Base-by-base conservation (phyloP, 2,888 invertebrate genomes). In the Aspidiotus destructor region DNA sequence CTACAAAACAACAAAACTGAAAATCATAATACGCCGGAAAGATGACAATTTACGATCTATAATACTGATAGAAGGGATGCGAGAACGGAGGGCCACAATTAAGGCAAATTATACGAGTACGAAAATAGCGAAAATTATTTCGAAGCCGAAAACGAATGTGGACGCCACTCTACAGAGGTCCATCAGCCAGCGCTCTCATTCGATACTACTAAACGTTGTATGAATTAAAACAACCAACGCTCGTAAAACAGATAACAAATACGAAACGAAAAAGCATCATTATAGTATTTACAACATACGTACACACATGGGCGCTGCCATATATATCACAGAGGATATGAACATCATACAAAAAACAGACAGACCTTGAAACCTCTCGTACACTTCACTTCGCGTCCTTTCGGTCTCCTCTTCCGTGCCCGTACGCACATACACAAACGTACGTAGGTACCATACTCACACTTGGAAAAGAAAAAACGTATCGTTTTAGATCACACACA, bases 241-340 rank as follows among this genome's bases (percentile, higher is more conserved):
- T 28, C 28, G 28, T 28, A 48, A 48, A 48, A 48, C n/a, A 48
- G 48, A 48, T 48, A 48, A 48, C 48, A n/a, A 13, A 48, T n/a
- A 48, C 10, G n/a, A 48, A 48, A 11, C 11, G 48, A 48, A n/a
- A 48, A n/a, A 48, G 48, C 48, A 48, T n/a, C 48, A n/a, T 48
- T n/a, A 48, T 48, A 11, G 48, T 48, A 48, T n/a, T 48, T n/a
- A 48, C 48, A 48, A 48, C 48, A n/a, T 48, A 48, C n/a, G n/a
- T n/a, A 48, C 48, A 48, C 48, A n/a, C 48, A 13, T 48, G 48
- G 48, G 48, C 48, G 48, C 48, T 48, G 48, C 48, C 48, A 48
- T 48, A 48, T 28, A 28, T 48, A 48, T n/a, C 48, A 48, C n/a
- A 11, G 48, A 48, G 48, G 48, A 48, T 48, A 48, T n/a, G 48